Conservation (phyloP, 2,888 invertebrate species). For the Drosophila hamatofila region DNA sequence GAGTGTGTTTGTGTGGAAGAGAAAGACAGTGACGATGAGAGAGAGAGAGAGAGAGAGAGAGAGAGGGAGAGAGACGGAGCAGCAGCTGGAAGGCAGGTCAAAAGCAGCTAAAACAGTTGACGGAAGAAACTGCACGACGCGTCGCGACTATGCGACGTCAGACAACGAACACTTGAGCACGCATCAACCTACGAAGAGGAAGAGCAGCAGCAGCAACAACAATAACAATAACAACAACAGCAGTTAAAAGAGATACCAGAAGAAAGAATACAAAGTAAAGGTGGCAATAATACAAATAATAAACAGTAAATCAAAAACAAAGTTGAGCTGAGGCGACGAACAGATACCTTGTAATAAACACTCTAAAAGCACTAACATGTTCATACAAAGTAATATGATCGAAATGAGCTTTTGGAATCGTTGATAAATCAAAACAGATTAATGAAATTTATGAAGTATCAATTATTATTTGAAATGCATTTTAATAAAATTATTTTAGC, state of each 20-base stretch:
- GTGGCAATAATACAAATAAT: slow-evolving; percentile 47
- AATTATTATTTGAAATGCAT: background rate
- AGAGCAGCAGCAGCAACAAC: background rate
- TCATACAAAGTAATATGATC: too few species aligned
- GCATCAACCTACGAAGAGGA: slow-evolving; percentile 41
- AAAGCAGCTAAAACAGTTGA: slow-evolving; percentile 48
- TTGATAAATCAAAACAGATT: too few species aligned
- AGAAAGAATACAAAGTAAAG: slow-evolving; percentile 48
- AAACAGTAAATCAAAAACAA: background rate
- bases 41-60: slow-evolving; percentile 8
- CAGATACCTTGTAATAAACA: background rate
- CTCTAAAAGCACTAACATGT: too few species aligned
- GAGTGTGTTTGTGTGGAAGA: slow-evolving; percentile 12
- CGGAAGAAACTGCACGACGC: slow-evolving; percentile 46
- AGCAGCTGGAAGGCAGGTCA: slow-evolving; percentile 31
- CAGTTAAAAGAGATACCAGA: slow-evolving; percentile 33
- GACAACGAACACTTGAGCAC: slow-evolving; percentile 58
- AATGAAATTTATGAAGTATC: background rate
- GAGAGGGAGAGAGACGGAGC: slow-evolving; percentile 1
- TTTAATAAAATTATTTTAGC: too few species aligned
- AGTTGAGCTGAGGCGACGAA: background rate
- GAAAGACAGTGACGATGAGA: background rate
- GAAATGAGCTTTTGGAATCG: too few species aligned
- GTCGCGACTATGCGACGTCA: slow-evolving; percentile 24
- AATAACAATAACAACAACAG: background rate